Conservation (phyloP, 2,888 invertebrate species). For the Syrista parreyssii region DNA sequence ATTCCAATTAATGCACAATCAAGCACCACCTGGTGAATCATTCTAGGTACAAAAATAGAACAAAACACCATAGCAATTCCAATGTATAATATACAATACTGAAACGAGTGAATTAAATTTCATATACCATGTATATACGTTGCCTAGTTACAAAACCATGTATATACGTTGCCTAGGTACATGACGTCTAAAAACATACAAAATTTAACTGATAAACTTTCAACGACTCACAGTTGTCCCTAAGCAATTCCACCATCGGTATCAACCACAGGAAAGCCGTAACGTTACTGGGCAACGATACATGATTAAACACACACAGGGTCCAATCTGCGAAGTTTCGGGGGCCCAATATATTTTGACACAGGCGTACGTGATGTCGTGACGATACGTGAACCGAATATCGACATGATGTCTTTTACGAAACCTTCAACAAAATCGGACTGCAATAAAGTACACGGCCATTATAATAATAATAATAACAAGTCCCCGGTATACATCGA, state of each 20-base stretch:
- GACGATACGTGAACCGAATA: conserved; percentile 18
- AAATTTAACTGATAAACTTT: neutral
- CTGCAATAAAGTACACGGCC: neutral
- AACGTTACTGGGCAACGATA: neutral
- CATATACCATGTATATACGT: no score
- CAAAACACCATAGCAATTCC: neutral
- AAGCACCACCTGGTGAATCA: neutral
- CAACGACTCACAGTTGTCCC: neutral
- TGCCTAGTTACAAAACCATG: no score
- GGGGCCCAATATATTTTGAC: conserved; percentile 11
- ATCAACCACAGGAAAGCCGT: neutral
- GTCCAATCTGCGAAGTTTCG: neutral
- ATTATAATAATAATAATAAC: neutral
- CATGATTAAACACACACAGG: neutral
- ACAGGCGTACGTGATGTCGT: conserved; percentile 9
- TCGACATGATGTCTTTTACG: neutral
- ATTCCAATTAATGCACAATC: neutral
- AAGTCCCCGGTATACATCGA: neutral
- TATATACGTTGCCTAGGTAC: no score
- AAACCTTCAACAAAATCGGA: neutral
- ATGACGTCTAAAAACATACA: neutral
- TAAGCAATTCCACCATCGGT: neutral
- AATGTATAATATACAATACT: neutral
- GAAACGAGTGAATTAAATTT: no score
- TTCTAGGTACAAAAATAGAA: neutral